Evolutionary conservation across 2,113 vertebrate genomes (phyloP), one percentile per base, ranked within the genome.

Genomic region (Siphamia tubifer): DNA sequence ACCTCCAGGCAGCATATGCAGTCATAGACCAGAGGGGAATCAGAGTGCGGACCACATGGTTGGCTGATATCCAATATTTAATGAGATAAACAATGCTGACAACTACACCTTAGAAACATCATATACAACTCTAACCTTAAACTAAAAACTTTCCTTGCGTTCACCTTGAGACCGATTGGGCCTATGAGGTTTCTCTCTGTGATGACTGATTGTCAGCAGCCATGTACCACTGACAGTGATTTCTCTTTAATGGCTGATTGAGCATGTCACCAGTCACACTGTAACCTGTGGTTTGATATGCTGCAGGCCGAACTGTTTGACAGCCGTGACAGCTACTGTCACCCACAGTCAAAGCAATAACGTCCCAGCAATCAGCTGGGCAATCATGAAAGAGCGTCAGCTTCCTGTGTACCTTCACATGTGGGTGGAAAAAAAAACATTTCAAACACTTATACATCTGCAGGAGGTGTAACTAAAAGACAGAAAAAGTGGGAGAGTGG

Each of bases 211-310:
- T 83, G 87, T 81, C 80, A 74, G 71, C 40, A 19, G 40, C 71
- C 62, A 19, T 65, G 70, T 64, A 57, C 39, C 12, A 2, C 66
- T 71, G 81, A 84, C 86, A 84, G 85, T 66, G 79, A 89, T 89
- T 91, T 83, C 48, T 70, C 82, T 87, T 84, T 85, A 88, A 84
- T 88, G 85, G 85, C 69, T 80, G 86, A 84, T 85, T 81, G 78
- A 86, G 85, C 79, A 62, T 73, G 83, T 87, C 81, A 81, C 39
- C 71, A 83, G 79, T 84, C 75, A 56, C 75, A 66, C 57, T 55
- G 44, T 49, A 86, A 84, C 84, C 81, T 77, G 79, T 25, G 21
- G 81, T 75, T 73, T 85, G 79, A 89, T 79, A 82, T 53, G 82
- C 82, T 75, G 70, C 84, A 82, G 87, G 56, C 79, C 15, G 38